Percentiles rank a stretch among this genome's conserved stretches.
Conservation (phyloP, 2,888 invertebrate genomes). For the Troides helena region DNA sequence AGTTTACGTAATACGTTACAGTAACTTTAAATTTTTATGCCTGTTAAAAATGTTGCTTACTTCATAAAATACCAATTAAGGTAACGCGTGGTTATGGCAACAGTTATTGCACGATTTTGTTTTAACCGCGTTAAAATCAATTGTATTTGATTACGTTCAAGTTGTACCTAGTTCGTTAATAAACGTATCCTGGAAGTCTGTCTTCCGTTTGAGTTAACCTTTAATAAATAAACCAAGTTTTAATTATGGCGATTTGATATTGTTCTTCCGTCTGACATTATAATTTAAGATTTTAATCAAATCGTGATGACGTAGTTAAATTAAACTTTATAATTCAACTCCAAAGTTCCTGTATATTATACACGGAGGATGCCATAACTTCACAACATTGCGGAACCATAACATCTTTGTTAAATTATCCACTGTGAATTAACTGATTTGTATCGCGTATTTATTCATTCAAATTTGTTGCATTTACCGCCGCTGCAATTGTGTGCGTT, state of each 20-base stretch:
- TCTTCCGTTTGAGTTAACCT: neutral
- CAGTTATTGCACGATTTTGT: neutral
- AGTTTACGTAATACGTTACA: conserved; percentile 7
- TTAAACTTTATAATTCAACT: neutral
- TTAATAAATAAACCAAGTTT: neutral
- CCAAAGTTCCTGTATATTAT: neutral
- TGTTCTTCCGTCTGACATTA: neutral
- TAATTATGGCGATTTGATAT: neutral
- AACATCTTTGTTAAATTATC: neutral
- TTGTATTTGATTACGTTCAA: neutral
- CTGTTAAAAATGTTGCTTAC: neutral
- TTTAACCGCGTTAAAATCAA: neutral
- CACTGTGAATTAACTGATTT: conserved; percentile 3
- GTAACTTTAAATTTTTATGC: neutral
- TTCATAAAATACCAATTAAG: neutral
- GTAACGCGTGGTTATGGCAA: neutral
- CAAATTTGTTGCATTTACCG: conserved; percentile 3
- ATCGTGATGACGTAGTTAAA: neutral
- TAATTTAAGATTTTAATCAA: neutral
- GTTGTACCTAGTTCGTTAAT: too few species aligned
- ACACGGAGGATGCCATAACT: neutral
- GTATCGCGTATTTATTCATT: conserved; percentile 11
- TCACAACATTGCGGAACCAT: neutral
- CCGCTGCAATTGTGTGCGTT: conserved; percentile 2
- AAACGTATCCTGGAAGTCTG: neutral